Evolutionary conservation across 2,888 invertebrate genomes (phyloP).

Genomic region (Diarsia dahlii): DNA sequence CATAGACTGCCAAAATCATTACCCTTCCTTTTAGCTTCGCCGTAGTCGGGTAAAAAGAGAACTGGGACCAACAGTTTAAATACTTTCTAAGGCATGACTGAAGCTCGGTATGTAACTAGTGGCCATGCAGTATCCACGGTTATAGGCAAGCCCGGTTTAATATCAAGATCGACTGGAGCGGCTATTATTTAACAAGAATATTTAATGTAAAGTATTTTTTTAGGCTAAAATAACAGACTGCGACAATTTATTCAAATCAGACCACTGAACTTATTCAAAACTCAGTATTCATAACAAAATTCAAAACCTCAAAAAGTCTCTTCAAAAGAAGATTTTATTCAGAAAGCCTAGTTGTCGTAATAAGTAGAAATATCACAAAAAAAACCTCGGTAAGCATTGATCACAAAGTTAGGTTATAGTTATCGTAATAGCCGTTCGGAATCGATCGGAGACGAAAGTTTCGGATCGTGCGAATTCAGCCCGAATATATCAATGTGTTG

Average conservation of each 20-base stretch:
- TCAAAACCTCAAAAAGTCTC: constrained; percentile 17
- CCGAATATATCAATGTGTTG: constrained; percentile 25
- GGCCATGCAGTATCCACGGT: too few species aligned
- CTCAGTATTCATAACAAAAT: constrained; percentile 5
- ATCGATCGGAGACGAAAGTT: constrained; percentile 47
- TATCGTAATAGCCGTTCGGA: constrained; percentile 1
- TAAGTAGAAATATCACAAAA: constrained; percentile 20
- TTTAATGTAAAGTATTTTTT: too few species aligned
- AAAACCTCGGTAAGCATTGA: constrained; percentile 4
- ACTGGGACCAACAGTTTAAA: too few species aligned
- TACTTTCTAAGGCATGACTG: too few species aligned
- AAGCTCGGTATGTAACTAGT: too few species aligned
- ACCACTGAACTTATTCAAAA: background rate
- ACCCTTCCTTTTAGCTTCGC: too few species aligned
- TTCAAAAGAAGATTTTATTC: background rate
- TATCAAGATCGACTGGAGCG: too few species aligned
- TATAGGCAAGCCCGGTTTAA: too few species aligned
- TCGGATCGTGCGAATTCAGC: constrained; percentile 37
- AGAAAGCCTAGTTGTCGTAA: constrained; percentile 21
- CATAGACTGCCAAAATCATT: too few species aligned
- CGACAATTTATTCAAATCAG: background rate
- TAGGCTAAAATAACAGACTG: background rate
- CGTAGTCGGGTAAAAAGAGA: too few species aligned
- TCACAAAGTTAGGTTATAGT: constrained; percentile 27
- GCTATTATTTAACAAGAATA: too few species aligned